phyloP scores from a whole-genome alignment of 2,888 invertebrate genomes.

The Tubulanus polymorphus region DNA sequence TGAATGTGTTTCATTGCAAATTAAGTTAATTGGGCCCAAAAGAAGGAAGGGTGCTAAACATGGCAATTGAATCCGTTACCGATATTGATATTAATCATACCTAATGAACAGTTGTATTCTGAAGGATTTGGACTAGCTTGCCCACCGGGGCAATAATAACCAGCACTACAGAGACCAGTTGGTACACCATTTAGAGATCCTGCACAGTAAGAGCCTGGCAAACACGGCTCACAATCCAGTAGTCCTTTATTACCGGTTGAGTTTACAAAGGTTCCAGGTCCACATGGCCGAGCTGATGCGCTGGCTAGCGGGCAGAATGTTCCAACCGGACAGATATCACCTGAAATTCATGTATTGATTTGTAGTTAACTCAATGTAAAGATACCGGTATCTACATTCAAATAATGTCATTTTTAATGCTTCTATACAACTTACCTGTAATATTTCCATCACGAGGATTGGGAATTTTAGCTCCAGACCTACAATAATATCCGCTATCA shows the following conservation, averaged over 20 bases:
- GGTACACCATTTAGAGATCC: slow-evolving; percentile 35
- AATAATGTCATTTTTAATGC: no score
- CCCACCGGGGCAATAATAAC: slow-evolving; percentile 47
- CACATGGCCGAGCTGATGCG: slow-evolving; percentile 27
- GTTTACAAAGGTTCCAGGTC: slow-evolving; percentile 32
- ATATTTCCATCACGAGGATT: slow-evolving; percentile 46
- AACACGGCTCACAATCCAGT: slow-evolving; percentile 32
- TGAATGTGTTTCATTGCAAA: slow-evolving; percentile 2
- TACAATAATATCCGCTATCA: slow-evolving; percentile 43
- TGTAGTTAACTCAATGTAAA: neutral
- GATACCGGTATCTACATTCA: no score
- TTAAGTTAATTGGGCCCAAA: neutral
- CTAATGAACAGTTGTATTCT: slow-evolving; percentile 40
- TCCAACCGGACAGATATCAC: slow-evolving; percentile 40
- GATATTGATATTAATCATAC: no score
- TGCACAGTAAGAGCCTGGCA: slow-evolving; percentile 34
- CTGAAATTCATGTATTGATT: no score
- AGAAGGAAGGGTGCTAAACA: neutral
- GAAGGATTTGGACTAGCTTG: slow-evolving; percentile 31
- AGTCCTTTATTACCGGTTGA: slow-evolving; percentile 32
- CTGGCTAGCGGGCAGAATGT: slow-evolving; percentile 35
- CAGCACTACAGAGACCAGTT: slow-evolving; percentile 34
- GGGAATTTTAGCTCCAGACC: slow-evolving; percentile 32
- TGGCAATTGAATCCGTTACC: no score
- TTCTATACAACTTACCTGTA: slow-evolving; percentile 28